Evolutionary conservation across 2,888 invertebrate species (phyloP).

Genomic region (Patella ulyssiponensis): DNA sequence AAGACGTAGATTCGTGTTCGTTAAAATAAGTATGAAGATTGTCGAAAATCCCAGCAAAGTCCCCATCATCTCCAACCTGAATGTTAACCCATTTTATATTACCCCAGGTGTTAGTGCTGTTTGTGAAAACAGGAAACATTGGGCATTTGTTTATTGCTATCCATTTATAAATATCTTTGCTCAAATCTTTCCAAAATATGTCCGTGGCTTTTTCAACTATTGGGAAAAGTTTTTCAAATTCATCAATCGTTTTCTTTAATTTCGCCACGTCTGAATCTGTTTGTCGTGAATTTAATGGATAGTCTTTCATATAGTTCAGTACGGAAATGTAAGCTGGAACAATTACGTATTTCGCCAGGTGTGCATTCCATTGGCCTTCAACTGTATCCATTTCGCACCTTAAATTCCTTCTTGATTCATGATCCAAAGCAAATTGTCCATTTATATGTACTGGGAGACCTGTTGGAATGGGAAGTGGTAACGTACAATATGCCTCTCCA

Average conservation of each 20-base stretch:
- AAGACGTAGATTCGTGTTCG: no score
- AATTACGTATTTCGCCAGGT: constrained; percentile 6
- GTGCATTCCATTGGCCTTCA: constrained; percentile 17
- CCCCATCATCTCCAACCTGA: not conserved
- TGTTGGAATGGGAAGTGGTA: constrained; percentile 55
- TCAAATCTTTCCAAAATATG: constrained; percentile 28
- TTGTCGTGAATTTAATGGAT: not conserved
- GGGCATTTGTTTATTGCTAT: not conserved
- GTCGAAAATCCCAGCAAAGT: not conserved
- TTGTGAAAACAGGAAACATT: not conserved
- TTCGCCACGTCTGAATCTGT: not conserved
- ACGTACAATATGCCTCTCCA: constrained; percentile 50
- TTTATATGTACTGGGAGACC: constrained; percentile 59
- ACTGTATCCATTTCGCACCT: constrained; percentile 37
- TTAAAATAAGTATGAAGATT: not conserved
- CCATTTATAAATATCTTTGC: constrained; percentile 2
- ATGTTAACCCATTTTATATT: not conserved
- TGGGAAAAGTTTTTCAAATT: constrained; percentile 35
- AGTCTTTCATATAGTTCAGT: not conserved
- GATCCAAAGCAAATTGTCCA: constrained; percentile 56
- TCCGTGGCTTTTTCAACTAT: not conserved
- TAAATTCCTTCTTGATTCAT: constrained; percentile 51
- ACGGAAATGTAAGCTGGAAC: constrained; percentile 22
- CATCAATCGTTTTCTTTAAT: not conserved
- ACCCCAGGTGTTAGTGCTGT: not conserved